Conservation (phyloP, 2,113 vertebrate species). For the Myxocyprinus asiaticus region DNA sequence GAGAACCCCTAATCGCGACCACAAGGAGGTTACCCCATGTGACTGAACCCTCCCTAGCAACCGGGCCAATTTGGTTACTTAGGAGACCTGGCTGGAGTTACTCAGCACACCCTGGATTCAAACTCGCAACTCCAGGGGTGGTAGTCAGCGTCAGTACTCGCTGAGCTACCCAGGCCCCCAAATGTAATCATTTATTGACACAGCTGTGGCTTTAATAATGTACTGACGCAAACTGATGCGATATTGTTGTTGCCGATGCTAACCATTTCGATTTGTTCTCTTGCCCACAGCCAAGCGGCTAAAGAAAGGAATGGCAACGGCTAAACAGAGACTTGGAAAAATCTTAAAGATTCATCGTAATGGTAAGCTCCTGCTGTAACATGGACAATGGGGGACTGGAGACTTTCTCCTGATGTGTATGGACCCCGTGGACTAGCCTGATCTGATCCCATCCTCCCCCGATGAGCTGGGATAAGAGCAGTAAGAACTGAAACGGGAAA, state of each 20-base stretch:
- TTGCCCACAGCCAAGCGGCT: conserved; percentile 87
- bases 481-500: conserved; percentile 68
- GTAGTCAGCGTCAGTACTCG: no score
- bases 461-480: conserved; percentile 55
- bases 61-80: no score
- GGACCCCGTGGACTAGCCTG: conserved; percentile 67
- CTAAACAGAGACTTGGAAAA: conserved; percentile 99
- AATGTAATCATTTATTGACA: neutral
- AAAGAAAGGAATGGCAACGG: conserved; percentile 99
- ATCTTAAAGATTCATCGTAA: conserved; percentile 99
- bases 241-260: conserved; percentile 6
- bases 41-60: no score
- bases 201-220: conserved; percentile 24
- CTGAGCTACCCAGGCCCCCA: neutral
- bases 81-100: no score
- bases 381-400: conserved; percentile 62
- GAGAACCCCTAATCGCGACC: no score
- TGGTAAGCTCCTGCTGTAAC: conserved; percentile 96
- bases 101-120: no score
- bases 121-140: no score
- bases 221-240: conserved; percentile 41
- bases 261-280: conserved; percentile 15
- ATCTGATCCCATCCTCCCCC: conserved; percentile 51
- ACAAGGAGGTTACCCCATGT: no score
- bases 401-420: conserved; percentile 71